Base-by-base conservation (phyloP, 2,797 vertebrate species). In the Aplochiton taeniatus region DNA sequence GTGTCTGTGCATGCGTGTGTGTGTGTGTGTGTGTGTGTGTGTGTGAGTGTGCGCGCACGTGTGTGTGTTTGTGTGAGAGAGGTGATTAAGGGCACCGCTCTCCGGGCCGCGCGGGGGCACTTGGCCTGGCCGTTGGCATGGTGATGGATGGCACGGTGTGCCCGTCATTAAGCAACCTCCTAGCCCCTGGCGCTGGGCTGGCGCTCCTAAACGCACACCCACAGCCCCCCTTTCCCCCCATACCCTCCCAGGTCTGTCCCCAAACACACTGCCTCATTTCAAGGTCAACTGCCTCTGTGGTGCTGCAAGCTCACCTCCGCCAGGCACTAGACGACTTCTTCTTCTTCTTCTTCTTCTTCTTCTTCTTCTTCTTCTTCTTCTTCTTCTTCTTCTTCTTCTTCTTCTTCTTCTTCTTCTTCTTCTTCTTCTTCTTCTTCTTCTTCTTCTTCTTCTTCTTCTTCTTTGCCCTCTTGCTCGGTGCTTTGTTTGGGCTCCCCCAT, bases 91-190 rank as follows among this genome's bases (percentile, higher is more conserved):
- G 84, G 79, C 77, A 59, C 68, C 65, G 77, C 71, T 78, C 79
- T 72, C 73, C 73, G 43, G 58, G 74, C 77, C 75, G 62, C 87
- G 84, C 43, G 74, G 82, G 83, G 85, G 83, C 77, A 84, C 79
- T 77, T 87, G 84, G 74, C 86, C 88, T 89, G 89, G 88, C 85
- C 74, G 73, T 31, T 86, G 87, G 86, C 86, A 82, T 54, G 53
- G 89, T 92, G 91, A 93, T 93, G 88, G 90, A 93, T 93, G 89
- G 81, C 70, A 76, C 72, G 58, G 81, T 83, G 86, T 90, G 90
- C 86, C 90, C 84, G 85, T 93, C 90, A 92, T 92, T 92, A 91
- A 87, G 90, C 88, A 87, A 88, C 89, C 90, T 89, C 82, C 88
- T 89, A 90, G 90, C 91, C 91, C 87, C 87, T 89, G 90, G 90